Evolutionary conservation across 2,888 invertebrate species (phyloP).

Genomic region (Bombylius discolor): DNA sequence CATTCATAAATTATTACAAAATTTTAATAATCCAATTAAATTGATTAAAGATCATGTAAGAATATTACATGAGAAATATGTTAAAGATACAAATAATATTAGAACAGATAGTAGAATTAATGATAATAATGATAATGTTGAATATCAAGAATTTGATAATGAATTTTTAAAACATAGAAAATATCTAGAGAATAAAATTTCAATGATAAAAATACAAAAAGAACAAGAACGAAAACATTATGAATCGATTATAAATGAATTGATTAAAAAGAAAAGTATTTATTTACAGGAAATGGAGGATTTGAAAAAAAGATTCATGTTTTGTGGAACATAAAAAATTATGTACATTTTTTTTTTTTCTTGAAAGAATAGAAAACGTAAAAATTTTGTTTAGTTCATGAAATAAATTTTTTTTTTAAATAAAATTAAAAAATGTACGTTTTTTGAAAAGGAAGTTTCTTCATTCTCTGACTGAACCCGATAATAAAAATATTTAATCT

Average conservation of each 20-base stretch:
- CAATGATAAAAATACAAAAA: slow-evolving; percentile 29
- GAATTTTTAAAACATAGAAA: not conserved
- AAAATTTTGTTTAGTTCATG: too few species aligned
- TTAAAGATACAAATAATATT: slow-evolving; percentile 46
- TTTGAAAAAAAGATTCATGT: too few species aligned
- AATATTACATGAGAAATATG: not conserved
- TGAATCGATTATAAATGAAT: slow-evolving; percentile 42
- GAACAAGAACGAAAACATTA: slow-evolving; percentile 14
- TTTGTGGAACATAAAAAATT: too few species aligned
- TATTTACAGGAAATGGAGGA: slow-evolving; percentile 63
- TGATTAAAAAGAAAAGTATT: slow-evolving; percentile 64
- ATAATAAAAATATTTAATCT: too few species aligned
- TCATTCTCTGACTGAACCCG: too few species aligned
- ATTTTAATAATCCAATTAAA: not conserved
- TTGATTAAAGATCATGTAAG: not conserved
- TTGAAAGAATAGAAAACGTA: too few species aligned
- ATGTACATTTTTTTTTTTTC: too few species aligned
- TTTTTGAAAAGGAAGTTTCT: too few species aligned
- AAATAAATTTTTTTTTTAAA: too few species aligned
- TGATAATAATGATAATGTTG: slow-evolving; percentile 25
- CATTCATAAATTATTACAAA: not conserved
- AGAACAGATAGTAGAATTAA: too few species aligned
- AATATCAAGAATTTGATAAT: not conserved
- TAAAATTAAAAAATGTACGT: too few species aligned
- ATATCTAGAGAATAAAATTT: not conserved